phyloP scores from a whole-genome alignment of 2,113 vertebrate species.

The Macquaria australasica region DNA sequence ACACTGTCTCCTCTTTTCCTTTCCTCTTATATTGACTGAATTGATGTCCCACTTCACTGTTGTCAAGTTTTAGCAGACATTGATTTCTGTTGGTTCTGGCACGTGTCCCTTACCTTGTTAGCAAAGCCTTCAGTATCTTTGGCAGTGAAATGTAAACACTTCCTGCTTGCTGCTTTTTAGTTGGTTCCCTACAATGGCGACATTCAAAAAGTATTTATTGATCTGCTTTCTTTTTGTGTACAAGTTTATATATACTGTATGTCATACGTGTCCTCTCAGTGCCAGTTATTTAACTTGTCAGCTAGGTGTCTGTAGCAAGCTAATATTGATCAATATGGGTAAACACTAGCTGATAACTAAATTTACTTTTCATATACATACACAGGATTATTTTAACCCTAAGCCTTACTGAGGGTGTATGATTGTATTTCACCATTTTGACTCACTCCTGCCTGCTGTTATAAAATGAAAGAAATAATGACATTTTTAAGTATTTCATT shows the following conservation, averaged over 20 bases:
- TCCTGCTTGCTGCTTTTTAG: constrained; percentile 1
- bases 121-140: background rate
- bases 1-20: background rate
- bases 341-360: background rate
- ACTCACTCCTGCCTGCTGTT: background rate
- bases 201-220: background rate
- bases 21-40: constrained; percentile 7
- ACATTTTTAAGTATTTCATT: background rate
- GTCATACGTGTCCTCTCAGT: background rate
- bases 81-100: constrained; percentile 22
- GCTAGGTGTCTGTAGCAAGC: background rate
- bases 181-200: background rate
- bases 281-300: background rate
- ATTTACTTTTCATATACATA: too few relatives aligned
- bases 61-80: constrained; percentile 12
- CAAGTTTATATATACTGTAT: background rate
- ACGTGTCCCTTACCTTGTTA: constrained; percentile 16
- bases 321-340: background rate
- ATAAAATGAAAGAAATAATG: background rate
- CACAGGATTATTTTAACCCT: background rate
- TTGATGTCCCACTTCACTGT: constrained; percentile 3
- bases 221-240: background rate
- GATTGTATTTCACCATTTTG: background rate
- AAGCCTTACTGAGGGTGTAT: background rate
- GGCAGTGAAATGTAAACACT: background rate